These are phyloP conservation scores for Drosophila subsilvestris DNA, from an alignment of 2,888 invertebrate species.

Conservation along the genomic window DNA sequence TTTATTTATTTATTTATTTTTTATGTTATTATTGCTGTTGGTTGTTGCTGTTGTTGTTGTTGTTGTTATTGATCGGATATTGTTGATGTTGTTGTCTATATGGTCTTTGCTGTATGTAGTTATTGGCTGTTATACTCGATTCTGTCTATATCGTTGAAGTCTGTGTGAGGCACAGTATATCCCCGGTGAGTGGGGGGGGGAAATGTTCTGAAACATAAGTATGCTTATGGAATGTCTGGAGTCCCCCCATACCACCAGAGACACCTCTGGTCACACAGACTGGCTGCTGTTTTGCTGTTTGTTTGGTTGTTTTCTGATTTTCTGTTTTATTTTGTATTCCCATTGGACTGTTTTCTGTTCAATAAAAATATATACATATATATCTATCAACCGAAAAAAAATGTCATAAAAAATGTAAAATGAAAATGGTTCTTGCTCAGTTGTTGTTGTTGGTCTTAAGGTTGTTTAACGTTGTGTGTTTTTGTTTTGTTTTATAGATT, in stretches of 20 bases:
- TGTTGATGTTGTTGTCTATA: constrained; percentile 62
- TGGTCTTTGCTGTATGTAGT: constrained; percentile 47
- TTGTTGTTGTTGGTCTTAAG: constrained; percentile 56
- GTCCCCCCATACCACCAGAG: neutral
- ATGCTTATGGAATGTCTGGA: constrained; percentile 35
- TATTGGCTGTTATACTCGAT: constrained; percentile 48
- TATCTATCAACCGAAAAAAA: neutral
- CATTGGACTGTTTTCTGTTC: constrained; percentile 30
- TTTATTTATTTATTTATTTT: constrained; percentile 43
- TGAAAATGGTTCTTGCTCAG: constrained; percentile 45
- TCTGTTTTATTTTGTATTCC: constrained; percentile 26
- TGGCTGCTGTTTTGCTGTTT: constrained; percentile 29
- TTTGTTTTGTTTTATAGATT: constrained; percentile 20
- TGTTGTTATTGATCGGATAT: constrained; percentile 77
- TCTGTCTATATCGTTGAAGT: constrained; percentile 47
- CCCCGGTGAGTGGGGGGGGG: constrained; percentile 8
- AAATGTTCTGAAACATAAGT: constrained; percentile 21
- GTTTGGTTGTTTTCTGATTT: constrained; percentile 14
- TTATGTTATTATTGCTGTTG: constrained; percentile 69
- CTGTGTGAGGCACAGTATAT: constrained; percentile 42
- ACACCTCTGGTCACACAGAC: constrained; percentile 2
- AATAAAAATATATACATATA: constrained; percentile 13
- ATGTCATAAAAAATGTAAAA: constrained; percentile 43
- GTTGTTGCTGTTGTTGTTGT: constrained; percentile 64
- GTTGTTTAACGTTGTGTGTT: constrained; percentile 43